Percentiles rank a stretch among this genome's conserved stretches.
phyloP scores from a whole-genome alignment of 2,888 invertebrate species.

The Pheosia gnoma region DNA sequence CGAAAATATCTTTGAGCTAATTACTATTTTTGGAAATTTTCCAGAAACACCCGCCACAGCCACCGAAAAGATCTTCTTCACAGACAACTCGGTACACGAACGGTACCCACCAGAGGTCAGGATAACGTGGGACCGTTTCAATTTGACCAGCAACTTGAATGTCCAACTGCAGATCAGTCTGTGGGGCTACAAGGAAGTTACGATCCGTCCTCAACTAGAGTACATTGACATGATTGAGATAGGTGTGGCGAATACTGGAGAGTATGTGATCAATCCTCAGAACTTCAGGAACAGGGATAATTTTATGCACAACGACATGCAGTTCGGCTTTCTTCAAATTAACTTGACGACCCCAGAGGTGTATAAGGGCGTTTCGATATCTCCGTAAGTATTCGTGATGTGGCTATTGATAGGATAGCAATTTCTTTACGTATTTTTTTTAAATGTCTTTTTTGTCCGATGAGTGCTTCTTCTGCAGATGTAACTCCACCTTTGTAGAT shows the following conservation, averaged over 20 bases:
- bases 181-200: conserved; percentile 95
- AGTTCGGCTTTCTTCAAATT: conserved; percentile 94
- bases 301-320: conserved; percentile 87
- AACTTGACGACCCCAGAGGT: conserved; percentile 91
- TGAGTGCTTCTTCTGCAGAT: too few relatives aligned
- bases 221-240: conserved; percentile 91
- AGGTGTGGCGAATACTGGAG: conserved; percentile 87
- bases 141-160: conserved; percentile 92
- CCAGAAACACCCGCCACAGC: conserved; percentile 95
- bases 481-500: too few relatives aligned
- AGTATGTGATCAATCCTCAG: conserved; percentile 89
- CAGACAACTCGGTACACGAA: conserved; percentile 88
- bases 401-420: neutral
- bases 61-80: conserved; percentile 93
- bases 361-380: conserved; percentile 85
- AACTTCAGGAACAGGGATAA: conserved; percentile 89
- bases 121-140: conserved; percentile 93
- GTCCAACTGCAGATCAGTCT: conserved; percentile 91
- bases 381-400: conserved; percentile 87
- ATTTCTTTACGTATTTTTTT: too few relatives aligned
- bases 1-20: too few relatives aligned
- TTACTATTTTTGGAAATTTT: conserved; percentile 5
- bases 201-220: conserved; percentile 91
- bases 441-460: too few relatives aligned
- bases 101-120: conserved; percentile 89